A percentile compares a stretch with the other conserved stretches of the same genome.
Evolutionary conservation across 2,888 invertebrate species (phyloP).

Genomic region (Chloroclystis v-ata): DNA sequence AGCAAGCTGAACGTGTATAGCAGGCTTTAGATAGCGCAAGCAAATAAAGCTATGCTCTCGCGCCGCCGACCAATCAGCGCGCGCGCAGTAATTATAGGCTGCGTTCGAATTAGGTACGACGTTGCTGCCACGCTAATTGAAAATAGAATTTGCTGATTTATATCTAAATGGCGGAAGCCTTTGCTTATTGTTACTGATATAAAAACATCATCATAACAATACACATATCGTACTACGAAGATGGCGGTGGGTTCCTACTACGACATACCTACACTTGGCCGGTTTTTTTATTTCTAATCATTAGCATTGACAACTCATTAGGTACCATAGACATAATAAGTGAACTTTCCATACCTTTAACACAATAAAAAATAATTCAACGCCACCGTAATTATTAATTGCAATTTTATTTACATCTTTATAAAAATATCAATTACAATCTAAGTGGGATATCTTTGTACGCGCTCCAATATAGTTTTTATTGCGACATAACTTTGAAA

Average conservation of each 20-base stretch:
- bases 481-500: conserved; percentile 46
- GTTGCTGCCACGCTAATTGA: conserved; percentile 62
- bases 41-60: conserved; percentile 52
- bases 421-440: conserved; percentile 17
- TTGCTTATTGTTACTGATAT: conserved; percentile 49
- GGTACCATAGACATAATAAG: too few species aligned
- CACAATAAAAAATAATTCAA: background rate
- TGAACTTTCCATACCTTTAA: too few species aligned
- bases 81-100: conserved; percentile 66
- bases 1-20: too few species aligned
- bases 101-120: conserved; percentile 70
- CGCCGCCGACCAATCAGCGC: conserved; percentile 58
- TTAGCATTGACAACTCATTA: too few species aligned
- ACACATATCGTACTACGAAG: too few species aligned
- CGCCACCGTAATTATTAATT: background rate
- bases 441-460: conserved; percentile 14
- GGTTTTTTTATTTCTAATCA: too few species aligned
- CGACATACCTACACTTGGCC: too few species aligned
- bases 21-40: conserved; percentile 42
- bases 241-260: too few species aligned
- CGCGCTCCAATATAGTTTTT: conserved; percentile 15
- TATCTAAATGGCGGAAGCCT: conserved; percentile 53
- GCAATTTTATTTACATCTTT: too few species aligned
- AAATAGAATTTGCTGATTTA: conserved; percentile 67
- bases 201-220: too few species aligned